Percentiles rank a stretch among this genome's conserved stretches.
Conservation (phyloP, 2,113 vertebrate genomes). For the Rallus limicola region DNA sequence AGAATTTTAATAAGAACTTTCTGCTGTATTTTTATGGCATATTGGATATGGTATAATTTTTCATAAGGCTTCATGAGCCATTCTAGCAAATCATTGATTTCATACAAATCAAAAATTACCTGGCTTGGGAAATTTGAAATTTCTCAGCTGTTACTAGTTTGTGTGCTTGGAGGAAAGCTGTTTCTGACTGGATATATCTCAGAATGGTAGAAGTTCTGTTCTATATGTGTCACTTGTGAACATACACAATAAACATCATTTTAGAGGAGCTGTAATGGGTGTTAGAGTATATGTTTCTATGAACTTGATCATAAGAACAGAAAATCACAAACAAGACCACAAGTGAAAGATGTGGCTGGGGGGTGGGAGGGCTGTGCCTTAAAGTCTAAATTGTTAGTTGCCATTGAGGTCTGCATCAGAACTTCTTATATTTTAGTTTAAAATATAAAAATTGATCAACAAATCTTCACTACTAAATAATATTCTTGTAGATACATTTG, state of each 20-base stretch:
- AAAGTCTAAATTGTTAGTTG: not conserved
- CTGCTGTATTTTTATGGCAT: constrained; percentile 15
- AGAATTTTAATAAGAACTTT: constrained; percentile 43
- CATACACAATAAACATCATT: not conserved
- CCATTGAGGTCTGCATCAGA: not conserved
- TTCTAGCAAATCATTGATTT: constrained; percentile 50
- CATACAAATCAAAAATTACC: constrained; percentile 48
- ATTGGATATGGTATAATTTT: constrained; percentile 17
- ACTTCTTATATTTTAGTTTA: not conserved
- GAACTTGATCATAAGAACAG: not conserved
- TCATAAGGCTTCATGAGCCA: constrained; percentile 15
- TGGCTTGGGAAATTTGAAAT: constrained; percentile 31
- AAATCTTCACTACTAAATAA: not conserved
- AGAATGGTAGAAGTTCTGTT: not conserved
- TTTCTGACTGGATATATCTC: not conserved
- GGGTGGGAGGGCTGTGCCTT: not conserved
- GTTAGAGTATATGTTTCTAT: not conserved
- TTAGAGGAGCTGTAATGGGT: not conserved
- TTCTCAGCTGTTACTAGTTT: constrained; percentile 10
- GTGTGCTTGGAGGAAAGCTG: not conserved
- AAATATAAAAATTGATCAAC: not conserved
- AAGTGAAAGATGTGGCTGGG: not conserved
- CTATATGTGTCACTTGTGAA: not conserved
- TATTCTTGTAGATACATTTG: not conserved
- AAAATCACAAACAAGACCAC: not conserved